A percentile compares a stretch with the other conserved stretches of the same genome.
These are phyloP conservation scores for Poliocrania exsul DNA, from an alignment of 2,797 vertebrate species.

Conservation along the genomic window DNA sequence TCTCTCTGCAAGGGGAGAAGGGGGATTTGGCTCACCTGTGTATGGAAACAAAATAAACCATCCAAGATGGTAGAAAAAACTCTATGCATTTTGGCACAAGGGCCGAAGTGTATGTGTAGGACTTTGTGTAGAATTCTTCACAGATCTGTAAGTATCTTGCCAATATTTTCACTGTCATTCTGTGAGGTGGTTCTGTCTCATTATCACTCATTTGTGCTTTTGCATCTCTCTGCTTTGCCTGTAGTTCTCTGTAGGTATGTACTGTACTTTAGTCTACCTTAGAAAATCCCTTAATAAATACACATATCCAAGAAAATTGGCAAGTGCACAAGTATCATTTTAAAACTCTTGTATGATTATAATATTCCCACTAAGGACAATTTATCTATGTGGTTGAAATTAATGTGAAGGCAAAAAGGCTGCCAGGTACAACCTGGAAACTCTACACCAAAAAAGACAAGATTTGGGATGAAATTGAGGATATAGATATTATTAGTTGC, in stretches of 20 bases:
- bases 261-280: neutral
- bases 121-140: neutral
- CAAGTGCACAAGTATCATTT: neutral
- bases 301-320: neutral
- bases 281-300: neutral
- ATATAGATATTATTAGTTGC: neutral
- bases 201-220: neutral
- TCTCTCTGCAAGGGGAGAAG: neutral
- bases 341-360: neutral
- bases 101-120: rapidly evolving
- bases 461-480: neutral
- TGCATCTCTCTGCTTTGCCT: neutral
- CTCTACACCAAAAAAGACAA: neutral
- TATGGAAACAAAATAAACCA: neutral
- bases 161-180: neutral
- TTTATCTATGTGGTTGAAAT: neutral
- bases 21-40: neutral
- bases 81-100: neutral
- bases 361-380: neutral
- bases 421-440: neutral
- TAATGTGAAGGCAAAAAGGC: neutral
- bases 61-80: neutral
- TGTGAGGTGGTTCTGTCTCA: neutral
- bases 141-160: neutral
- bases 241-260: neutral